Evolutionary conservation across 2,888 invertebrate species (phyloP), one percentile per base, ranked within the genome.

Genomic region (Pterobdella sp.): DNA sequence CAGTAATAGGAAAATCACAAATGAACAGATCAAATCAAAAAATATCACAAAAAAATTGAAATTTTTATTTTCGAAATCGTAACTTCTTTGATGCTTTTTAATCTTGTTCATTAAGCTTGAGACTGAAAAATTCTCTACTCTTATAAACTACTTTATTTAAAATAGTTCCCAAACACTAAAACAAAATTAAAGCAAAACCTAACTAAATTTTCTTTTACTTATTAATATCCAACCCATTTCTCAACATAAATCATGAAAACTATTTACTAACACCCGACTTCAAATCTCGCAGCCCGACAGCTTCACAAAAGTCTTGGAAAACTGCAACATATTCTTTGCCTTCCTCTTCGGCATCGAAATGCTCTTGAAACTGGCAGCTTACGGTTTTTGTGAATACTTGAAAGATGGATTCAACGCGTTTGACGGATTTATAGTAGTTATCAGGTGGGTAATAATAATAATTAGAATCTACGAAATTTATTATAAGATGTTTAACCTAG

Each of bases 381-480:
- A 96, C 83, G 98, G 98, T 0, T 90, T 93, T 0, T 95, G 95
- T 82, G 93, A 92, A 68, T 99, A 99, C 82, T 90, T 99, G 80
- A 89, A 94, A 79, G 96, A 97, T 84, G 98, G 97, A 37, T 99
- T 98, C 85, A 98, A 99, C 85, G 92, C 98, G 1, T 99, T 99
- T 84, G 98, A 99, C 85, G 98, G 97, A 29, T 88, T 95, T 77
- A 98, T 99, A 83, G 98, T 99, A 66, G 90, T 97, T 78, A 87
- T 98, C 79, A 96, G 96, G 96, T 95, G 87, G 84, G 32, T 56
- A 22, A n/a, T n/a, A n/a, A n/a, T n/a, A n/a, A n/a, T n/a, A n/a
- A n/a, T n/a, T n/a, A n/a, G n/a, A n/a, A n/a, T n/a, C n/a, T n/a
- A n/a, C n/a, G n/a, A n/a, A n/a, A n/a, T n/a, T n/a, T n/a, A n/a